Conservation (phyloP, 2,888 invertebrate species). For the Dryocosmus kuriphilus region DNA sequence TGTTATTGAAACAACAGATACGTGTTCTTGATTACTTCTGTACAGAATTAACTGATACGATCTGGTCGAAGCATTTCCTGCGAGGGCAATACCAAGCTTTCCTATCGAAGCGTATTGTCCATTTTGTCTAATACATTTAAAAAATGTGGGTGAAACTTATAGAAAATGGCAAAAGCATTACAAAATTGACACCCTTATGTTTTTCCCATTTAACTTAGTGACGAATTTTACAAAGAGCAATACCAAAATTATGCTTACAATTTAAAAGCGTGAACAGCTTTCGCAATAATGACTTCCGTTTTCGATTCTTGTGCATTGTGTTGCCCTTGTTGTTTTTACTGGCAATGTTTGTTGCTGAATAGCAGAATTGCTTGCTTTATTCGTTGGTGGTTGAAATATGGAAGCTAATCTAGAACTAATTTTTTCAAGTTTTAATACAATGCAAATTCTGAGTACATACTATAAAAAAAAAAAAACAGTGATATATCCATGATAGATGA, state of each 20-base stretch:
- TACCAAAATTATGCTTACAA: constrained; percentile 60
- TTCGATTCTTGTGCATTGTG: constrained; percentile 58
- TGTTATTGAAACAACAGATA: constrained; percentile 67
- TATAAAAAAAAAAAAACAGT: no score
- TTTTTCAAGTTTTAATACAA: not conserved
- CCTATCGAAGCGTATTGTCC: constrained; percentile 70
- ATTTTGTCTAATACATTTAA: constrained; percentile 63
- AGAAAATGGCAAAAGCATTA: not conserved
- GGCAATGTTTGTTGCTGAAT: constrained; percentile 24
- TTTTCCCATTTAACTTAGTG: no score
- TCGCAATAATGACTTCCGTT: constrained; percentile 69
- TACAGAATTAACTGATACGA: constrained; percentile 74
- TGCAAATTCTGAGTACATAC: no score
- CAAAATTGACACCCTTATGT: no score
- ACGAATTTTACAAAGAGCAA: no score
- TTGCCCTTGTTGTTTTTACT: constrained; percentile 54
- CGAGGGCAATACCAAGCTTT: constrained; percentile 72
- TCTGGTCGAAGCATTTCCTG: constrained; percentile 64
- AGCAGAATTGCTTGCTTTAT: constrained; percentile 44
- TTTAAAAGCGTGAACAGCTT: constrained; percentile 69
- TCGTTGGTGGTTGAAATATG: constrained; percentile 62
- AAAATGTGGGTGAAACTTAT: not conserved
- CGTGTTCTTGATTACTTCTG: constrained; percentile 69
- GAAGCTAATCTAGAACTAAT: constrained; percentile 68
- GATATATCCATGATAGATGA: no score